Conservation (phyloP, 2,888 invertebrate species). For the Acronicta psi region DNA sequence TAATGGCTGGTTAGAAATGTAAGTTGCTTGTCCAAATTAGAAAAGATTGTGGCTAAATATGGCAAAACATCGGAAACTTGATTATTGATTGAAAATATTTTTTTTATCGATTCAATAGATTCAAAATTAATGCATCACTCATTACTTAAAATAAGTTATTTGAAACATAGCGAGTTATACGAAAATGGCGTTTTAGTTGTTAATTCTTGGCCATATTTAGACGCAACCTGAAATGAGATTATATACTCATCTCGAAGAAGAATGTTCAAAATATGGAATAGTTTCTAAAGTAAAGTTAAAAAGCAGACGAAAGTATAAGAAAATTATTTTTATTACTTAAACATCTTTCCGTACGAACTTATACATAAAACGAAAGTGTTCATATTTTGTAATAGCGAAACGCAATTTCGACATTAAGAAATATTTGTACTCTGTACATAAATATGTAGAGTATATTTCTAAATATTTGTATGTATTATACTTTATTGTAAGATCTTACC, state of each 20-base stretch:
- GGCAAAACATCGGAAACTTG: not conserved
- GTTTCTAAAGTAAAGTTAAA: slow-evolving; percentile 9
- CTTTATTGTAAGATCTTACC: slow-evolving; percentile 34
- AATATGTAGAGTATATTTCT: slow-evolving; percentile 47
- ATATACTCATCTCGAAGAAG: slow-evolving; percentile 27
- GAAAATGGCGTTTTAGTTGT: too few species aligned
- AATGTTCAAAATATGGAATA: slow-evolving; percentile 40
- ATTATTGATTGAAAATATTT: too few species aligned
- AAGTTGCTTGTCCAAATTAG: slow-evolving; percentile 41
- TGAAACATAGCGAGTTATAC: too few species aligned
- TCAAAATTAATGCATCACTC: not conserved
- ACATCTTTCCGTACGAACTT: slow-evolving; percentile 42
- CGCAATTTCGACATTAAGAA: slow-evolving; percentile 51
- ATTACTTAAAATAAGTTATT: not conserved
- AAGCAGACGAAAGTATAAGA: slow-evolving; percentile 18
- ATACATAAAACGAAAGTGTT: slow-evolving; percentile 64
- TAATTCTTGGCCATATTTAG: slow-evolving; percentile 15
- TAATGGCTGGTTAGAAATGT: slow-evolving; percentile 41
- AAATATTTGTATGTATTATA: slow-evolving; percentile 52
- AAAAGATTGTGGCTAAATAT: slow-evolving; percentile 2
- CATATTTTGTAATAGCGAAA: slow-evolving; percentile 68
- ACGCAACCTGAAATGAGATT: slow-evolving; percentile 10
- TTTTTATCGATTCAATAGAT: not conserved
- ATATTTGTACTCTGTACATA: slow-evolving; percentile 38
- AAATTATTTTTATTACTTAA: slow-evolving; percentile 53